phyloP scores from a whole-genome alignment of 2,113 vertebrate genomes.

The Gnathonemus echidnorhynchus region DNA sequence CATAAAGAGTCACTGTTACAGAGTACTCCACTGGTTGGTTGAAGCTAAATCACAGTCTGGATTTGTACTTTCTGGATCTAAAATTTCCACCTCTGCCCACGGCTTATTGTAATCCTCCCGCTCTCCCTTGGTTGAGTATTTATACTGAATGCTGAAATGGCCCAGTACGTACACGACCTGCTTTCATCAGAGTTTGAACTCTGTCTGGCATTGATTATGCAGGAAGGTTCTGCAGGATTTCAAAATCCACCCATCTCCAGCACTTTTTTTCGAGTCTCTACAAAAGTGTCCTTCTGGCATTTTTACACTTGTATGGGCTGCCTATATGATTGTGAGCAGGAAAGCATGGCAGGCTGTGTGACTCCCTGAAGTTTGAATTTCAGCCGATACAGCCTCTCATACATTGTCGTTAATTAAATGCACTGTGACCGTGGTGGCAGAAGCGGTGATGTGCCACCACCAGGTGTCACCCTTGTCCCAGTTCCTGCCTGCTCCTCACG shows the following conservation, averaged over 20 bases:
- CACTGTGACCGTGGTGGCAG: background rate
- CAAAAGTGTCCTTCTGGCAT: background rate
- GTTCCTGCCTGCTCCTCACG: background rate
- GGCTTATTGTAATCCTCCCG: no score
- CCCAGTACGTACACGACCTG: background rate
- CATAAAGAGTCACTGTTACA: no score
- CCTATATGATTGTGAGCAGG: background rate
- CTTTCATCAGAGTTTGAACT: background rate
- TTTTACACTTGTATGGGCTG: background rate
- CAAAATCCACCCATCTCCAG: background rate
- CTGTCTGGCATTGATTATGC: background rate
- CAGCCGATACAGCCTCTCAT: background rate
- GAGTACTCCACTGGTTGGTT: no score
- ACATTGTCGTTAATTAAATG: background rate
- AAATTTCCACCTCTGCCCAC: background rate
- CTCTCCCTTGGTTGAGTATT: background rate
- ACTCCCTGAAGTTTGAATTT: background rate
- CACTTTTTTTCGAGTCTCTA: background rate
- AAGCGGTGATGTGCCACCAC: conserved; percentile 33
- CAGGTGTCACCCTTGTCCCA: conserved; percentile 54
- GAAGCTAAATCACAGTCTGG: no score
- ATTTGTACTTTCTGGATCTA: no score
- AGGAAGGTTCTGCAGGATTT: background rate
- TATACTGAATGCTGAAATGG: background rate
- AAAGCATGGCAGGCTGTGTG: background rate